Base-by-base conservation (phyloP, 2,797 vertebrate genomes). In the Phrynocephalus forsythii region DNA sequence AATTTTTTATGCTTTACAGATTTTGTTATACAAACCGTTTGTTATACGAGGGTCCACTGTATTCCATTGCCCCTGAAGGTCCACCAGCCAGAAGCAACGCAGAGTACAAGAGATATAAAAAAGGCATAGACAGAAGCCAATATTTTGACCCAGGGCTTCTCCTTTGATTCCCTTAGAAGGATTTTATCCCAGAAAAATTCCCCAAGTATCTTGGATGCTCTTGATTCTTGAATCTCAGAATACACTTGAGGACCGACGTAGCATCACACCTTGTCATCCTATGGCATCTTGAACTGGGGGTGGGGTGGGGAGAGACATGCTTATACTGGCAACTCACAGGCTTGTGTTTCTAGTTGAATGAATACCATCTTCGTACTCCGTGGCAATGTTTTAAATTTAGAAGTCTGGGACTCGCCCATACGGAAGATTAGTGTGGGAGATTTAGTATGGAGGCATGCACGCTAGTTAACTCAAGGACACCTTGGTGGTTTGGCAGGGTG, bases 271-370 rank as follows among this genome's bases (percentile, higher is more conserved):
- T 82, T 71, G 60, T 24, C 63, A 26, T 81, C 67, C 28, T 72
- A 38, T n/a, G 67, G 68, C n/a, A 56, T 67, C 38, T 86, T 79
- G 44, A 68, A 66, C 28, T 2, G 6, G n/a, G 38, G 16, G n/a
- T n/a, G n/a, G n/a, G n/a, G n/a, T n/a, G n/a, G n/a, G n/a, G n/a
- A n/a, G n/a, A n/a, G 44, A 72, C 2, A 22, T 86, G 79, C 71
- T 86, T 73, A 89, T 83, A 44, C 38, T 5, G 38, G 38, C 38
- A 79, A 86, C 72, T 89, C 79, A 72, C 73, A 82, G 52, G 80
- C 56, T 13, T 76, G 79, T 22, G n/a, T 86, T 83, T 90, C 33
- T 50, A 24, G 28, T 72, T 75, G 86, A 93, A 85, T 75, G 86
- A 93, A 85, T 88, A 86, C 83, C 50, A 68, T 90, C 50, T 84